phyloP scores from a whole-genome alignment of 2,888 invertebrate genomes.

The Syrista parreyssii region DNA sequence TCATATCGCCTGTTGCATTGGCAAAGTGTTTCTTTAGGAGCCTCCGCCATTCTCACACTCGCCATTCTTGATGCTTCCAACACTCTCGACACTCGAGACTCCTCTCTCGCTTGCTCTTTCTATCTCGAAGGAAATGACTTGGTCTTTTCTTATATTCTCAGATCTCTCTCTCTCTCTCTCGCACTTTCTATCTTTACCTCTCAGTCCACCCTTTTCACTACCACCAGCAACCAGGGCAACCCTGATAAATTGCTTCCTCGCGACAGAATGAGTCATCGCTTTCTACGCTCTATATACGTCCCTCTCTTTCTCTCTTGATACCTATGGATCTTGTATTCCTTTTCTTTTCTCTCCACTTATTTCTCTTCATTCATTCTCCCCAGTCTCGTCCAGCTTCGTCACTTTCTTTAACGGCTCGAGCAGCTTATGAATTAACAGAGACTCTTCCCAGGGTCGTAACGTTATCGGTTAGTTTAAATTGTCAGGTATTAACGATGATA shows the following conservation, averaged over 20 bases:
- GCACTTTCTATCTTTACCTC: not conserved
- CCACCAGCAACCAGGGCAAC: constrained; percentile 24
- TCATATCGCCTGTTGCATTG: constrained; percentile 64
- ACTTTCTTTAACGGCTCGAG: not conserved
- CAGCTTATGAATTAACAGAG: not conserved
- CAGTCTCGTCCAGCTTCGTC: not conserved
- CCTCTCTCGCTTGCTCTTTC: not conserved
- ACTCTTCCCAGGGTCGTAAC: not conserved
- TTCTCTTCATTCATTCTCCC: not conserved
- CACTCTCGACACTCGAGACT: constrained; percentile 1
- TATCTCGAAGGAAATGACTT: not conserved
- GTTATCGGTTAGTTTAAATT: not conserved
- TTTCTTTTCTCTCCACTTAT: constrained; percentile 1
- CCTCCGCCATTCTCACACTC: constrained; percentile 17
- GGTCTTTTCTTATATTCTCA: not conserved
- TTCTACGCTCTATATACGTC: constrained; percentile 23
- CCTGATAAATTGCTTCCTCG: constrained; percentile 51
- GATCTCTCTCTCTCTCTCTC: constrained; percentile 7
- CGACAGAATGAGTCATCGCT: constrained; percentile 48
- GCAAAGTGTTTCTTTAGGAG: constrained; percentile 51
- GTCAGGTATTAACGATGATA: not conserved
- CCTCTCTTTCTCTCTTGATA: constrained; percentile 6
- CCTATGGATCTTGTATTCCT: not conserved
- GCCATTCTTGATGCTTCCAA: not conserved
- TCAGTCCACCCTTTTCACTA: not conserved